phyloP scores from a whole-genome alignment of 23 tunicate species.

The Botrylloides violaceus region DNA sequence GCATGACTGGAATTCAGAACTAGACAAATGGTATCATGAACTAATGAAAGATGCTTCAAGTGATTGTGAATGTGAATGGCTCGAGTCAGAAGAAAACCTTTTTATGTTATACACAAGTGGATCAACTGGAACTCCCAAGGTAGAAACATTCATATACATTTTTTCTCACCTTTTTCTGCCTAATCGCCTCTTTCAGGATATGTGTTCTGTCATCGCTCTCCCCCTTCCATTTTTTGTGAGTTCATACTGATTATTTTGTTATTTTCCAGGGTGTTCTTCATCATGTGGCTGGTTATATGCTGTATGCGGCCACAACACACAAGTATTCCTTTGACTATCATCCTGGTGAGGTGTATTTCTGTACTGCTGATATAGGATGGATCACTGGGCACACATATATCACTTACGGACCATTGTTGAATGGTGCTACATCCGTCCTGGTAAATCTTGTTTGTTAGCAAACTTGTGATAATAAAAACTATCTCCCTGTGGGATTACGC shows the following conservation, averaged over 20 bases:
- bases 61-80: slow-evolving; percentile 74
- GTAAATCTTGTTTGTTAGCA: too few species aligned
- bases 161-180: too few species aligned
- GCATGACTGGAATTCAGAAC: slow-evolving; percentile 51
- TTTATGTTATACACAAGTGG: slow-evolving; percentile 95
- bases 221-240: too few species aligned
- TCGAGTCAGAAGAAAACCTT: slow-evolving; percentile 76
- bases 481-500: too few species aligned
- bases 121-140: slow-evolving; percentile 92
- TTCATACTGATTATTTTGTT: too few species aligned
- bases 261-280: slow-evolving; percentile 78
- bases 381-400: slow-evolving; percentile 96
- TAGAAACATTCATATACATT: too few species aligned
- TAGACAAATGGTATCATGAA: slow-evolving; percentile 83
- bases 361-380: slow-evolving; percentile 99
- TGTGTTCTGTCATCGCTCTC: too few species aligned
- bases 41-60: slow-evolving; percentile 56
- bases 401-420: slow-evolving; percentile 88
- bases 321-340: slow-evolving; percentile 89
- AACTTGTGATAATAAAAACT: too few species aligned
- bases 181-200: too few species aligned
- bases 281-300: slow-evolving; percentile 83
- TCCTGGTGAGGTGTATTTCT: slow-evolving; percentile 78
- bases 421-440: slow-evolving; percentile 86
- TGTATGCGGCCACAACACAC: slow-evolving; percentile 93